A percentile compares a stretch with the other conserved stretches of the same genome.
Conservation (phyloP, 2,888 invertebrate species). For the Polyploca ridens region DNA sequence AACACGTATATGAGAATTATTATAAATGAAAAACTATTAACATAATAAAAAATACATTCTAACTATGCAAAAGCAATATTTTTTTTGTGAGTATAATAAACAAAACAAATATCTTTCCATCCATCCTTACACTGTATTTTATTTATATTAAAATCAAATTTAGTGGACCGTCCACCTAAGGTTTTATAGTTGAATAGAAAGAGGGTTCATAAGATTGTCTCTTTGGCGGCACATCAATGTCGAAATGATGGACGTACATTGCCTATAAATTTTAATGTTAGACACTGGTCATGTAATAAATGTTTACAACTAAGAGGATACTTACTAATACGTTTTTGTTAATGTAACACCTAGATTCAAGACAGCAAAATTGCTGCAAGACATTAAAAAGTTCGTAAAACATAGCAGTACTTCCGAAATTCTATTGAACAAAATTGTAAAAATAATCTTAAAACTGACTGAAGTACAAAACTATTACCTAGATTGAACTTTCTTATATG, state of each 20-base stretch:
- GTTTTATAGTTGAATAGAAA: too few species aligned
- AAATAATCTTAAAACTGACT: not conserved
- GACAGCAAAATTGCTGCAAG: not conserved
- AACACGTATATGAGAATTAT: too few species aligned
- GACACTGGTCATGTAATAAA: conserved; percentile 3
- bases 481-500: too few species aligned
- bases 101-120: too few species aligned
- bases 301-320: not conserved
- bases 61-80: too few species aligned
- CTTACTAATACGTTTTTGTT: not conserved
- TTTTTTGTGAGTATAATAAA: too few species aligned
- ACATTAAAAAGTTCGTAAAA: not conserved
- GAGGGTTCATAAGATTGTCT: not conserved
- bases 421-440: not conserved
- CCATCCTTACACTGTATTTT: too few species aligned
- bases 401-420: not conserved
- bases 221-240: not conserved
- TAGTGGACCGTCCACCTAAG: too few species aligned
- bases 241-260: not conserved
- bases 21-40: too few species aligned
- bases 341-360: not conserved
- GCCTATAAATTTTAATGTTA: not conserved
- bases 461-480: too few species aligned
- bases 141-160: too few species aligned
- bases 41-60: too few species aligned